Evolutionary conservation across 2,888 invertebrate species (phyloP).

Genomic region (Electrophaes corylata): DNA sequence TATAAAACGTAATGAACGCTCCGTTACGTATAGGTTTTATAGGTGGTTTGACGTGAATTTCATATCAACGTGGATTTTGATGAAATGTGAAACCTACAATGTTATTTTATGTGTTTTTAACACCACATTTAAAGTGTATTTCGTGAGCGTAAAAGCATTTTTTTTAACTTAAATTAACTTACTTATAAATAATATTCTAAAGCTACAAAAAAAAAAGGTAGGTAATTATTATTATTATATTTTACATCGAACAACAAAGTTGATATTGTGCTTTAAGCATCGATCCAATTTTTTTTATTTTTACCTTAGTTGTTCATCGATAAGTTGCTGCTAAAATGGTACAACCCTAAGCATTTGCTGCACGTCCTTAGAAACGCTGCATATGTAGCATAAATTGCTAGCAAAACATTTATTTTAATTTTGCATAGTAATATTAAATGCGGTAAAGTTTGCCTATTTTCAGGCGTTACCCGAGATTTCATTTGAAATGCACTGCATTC

Average conservation of each 20-base stretch:
- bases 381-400: constrained; percentile 50
- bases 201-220: too few relatives aligned
- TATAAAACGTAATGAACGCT: constrained; percentile 57
- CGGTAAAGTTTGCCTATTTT: constrained; percentile 41
- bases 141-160: neutral
- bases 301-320: neutral
- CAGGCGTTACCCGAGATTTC: constrained; percentile 28
- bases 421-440: constrained; percentile 48
- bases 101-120: constrained; percentile 13
- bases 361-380: constrained; percentile 44
- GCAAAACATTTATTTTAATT: constrained; percentile 48
- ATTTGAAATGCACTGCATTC: constrained; percentile 17
- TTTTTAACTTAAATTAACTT: neutral
- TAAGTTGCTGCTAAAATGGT: neutral
- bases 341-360: constrained; percentile 38
- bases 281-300: neutral
- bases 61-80: constrained; percentile 35
- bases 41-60: constrained; percentile 44
- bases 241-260: too few relatives aligned
- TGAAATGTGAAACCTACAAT: constrained; percentile 16
- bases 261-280: too few relatives aligned
- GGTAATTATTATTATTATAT: too few relatives aligned
- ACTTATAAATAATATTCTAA: too few relatives aligned
- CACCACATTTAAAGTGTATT: constrained; percentile 6
- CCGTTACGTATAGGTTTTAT: constrained; percentile 44